Evolutionary conservation across 2,797 vertebrate genomes (phyloP).

Genomic region (Coluber constrictor): DNA sequence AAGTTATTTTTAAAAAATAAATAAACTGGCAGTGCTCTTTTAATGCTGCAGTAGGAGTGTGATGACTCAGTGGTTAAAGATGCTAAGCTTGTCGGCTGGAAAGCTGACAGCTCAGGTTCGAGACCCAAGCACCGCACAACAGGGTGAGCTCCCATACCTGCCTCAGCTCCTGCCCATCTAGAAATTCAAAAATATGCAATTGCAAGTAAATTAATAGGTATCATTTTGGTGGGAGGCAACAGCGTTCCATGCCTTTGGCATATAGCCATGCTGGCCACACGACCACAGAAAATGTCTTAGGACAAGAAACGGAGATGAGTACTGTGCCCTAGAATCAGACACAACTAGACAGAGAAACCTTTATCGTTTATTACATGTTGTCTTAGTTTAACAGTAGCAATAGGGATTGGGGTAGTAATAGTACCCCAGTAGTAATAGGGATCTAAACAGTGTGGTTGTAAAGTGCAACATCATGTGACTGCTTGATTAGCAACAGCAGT

Average conservation of each 20-base stretch:
- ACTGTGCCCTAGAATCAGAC: neutral
- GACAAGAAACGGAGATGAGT: no score
- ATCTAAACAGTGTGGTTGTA: neutral
- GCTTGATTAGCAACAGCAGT: neutral
- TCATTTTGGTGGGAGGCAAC: no score
- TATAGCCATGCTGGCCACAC: no score
- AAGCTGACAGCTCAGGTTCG: neutral
- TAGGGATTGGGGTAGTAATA: neutral
- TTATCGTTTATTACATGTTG: neutral
- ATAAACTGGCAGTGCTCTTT: neutral
- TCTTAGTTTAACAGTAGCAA: neutral
- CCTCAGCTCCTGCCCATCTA: no score
- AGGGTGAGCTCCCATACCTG: no score
- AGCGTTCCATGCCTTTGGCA: no score
- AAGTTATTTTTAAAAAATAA: neutral
- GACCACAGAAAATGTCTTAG: no score
- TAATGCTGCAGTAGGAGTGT: neutral
- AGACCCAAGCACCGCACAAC: no score
- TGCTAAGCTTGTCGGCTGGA: neutral
- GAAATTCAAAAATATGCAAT: no score
- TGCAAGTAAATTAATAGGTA: no score
- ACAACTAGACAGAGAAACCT: neutral
- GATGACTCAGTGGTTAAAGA: neutral
- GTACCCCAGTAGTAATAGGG: neutral
- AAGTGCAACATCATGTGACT: neutral